Evolutionary conservation across 2,113 vertebrate genomes (phyloP), one percentile per base, ranked within the genome.

Genomic region (Microtus oregoni): DNA sequence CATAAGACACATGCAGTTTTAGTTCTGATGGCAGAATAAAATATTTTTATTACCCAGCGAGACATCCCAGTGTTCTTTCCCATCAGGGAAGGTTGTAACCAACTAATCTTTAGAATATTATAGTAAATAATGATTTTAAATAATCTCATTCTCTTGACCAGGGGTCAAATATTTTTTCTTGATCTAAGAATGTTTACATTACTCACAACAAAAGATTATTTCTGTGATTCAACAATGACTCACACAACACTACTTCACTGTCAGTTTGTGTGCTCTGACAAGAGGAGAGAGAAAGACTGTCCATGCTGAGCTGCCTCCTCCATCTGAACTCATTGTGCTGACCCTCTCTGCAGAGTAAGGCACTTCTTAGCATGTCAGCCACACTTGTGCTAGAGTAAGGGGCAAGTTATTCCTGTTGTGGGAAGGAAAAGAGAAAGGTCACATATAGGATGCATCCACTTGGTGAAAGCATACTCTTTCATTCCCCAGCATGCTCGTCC

Each of bases 11-110:
- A 17, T 94, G 63, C 52, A 73, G 7, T 10, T 83, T 93, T 75
- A 86, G 55, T 89, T 79, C 35, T 19, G 89, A 10, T 47, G 35
- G 50, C 89, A 92, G 67, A 44, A 94, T 81, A 90, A 93, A 61
- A 65, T n/a, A 13, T 1, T 52, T 93, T 94, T 79, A 86, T 90
- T 91, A 4, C 67, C 93, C 47, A 92, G 12, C 65, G 67, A 92
- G 30, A 96, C 72, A 52, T 72, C 72, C n/a, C 15, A 72, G 63
- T 90, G 30, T 15, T 2, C 1, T 93, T 91, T 86, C 55, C 8
- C 63, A n/a, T 41, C 38, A 75, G 35, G 63, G 5, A 94, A 2
- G 10, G 14, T 92, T 32, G 32, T 78, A 91, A 50, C 14, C 79
- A 70, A 2, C 63, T 15, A 81, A 26, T 38, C 41, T 83, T 79